These are phyloP conservation scores for Bactericera cockerelli DNA, from an alignment of 1,140 invertebrate species.

Conservation along the genomic window DNA sequence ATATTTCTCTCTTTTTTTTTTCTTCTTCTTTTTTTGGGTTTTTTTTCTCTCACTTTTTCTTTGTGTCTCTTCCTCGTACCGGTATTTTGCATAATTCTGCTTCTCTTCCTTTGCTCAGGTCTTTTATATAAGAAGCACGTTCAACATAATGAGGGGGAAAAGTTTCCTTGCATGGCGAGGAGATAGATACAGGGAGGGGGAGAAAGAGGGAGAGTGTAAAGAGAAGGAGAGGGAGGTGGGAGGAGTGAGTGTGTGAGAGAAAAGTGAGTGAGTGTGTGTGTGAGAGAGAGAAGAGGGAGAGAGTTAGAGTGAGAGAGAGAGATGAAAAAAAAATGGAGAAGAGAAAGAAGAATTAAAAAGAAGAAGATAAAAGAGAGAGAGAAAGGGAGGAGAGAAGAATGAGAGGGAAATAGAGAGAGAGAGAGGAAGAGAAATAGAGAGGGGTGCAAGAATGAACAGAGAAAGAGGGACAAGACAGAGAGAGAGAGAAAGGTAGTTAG, in stretches of 20 bases:
- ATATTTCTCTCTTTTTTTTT: background rate
- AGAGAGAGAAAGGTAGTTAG: too few relatives aligned
- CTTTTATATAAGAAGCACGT: background rate
- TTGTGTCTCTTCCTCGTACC: background rate
- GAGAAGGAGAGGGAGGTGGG: background rate
- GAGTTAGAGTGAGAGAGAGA: background rate
- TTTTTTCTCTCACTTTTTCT: background rate
- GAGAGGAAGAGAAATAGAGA: background rate
- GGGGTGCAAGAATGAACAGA: too few relatives aligned
- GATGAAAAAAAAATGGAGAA: background rate
- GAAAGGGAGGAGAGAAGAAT: background rate
- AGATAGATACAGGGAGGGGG: too few relatives aligned
- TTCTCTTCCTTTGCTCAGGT: background rate
- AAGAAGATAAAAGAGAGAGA: too few relatives aligned
- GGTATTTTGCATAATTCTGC: constrained; percentile 6
- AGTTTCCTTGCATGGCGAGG: too few relatives aligned
- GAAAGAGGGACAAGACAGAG: too few relatives aligned
- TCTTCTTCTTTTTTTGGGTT: background rate
- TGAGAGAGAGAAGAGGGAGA: background rate
- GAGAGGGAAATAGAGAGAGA: background rate
- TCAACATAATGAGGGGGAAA: constrained; percentile 2
- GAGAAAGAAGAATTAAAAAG: too few relatives aligned
- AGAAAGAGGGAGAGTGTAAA: too few relatives aligned
- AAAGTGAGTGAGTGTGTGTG: too few relatives aligned
- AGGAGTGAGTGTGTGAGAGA: too few relatives aligned